phyloP scores from a whole-genome alignment of 2,797 vertebrate species.

The Arrhamphus sclerolepis region DNA sequence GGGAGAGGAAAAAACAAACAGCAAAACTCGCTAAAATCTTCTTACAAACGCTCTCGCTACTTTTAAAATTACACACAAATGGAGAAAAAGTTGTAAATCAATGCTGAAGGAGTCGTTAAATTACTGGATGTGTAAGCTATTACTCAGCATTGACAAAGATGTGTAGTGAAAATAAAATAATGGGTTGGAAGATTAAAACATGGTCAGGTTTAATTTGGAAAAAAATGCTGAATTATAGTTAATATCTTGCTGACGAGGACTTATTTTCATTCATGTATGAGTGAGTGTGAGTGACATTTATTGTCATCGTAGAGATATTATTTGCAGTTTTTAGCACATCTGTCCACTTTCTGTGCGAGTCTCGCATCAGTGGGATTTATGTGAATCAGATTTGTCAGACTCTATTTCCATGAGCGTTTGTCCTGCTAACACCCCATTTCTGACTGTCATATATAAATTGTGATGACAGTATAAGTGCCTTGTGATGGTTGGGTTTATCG shows the following conservation, averaged over 20 bases:
- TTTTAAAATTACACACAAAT: conserved; percentile 39
- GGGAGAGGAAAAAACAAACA: conserved; percentile 1
- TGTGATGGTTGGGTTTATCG: neutral
- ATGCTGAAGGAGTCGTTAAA: conserved; percentile 24
- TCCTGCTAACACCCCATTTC: conserved; percentile 22
- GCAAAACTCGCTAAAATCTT: conserved; percentile 34
- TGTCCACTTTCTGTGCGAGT: conserved; percentile 28
- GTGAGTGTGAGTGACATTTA: neutral
- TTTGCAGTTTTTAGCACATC: conserved; percentile 26
- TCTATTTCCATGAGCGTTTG: conserved; percentile 12
- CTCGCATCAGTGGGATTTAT: conserved; percentile 24
- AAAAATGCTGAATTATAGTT: conserved; percentile 16
- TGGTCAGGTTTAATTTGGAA: conserved; percentile 45
- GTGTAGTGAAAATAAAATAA: conserved; percentile 31
- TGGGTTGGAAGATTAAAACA: conserved; percentile 39
- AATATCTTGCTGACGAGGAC: conserved; percentile 4
- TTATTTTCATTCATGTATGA: conserved; percentile 33
- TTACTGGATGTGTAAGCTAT: conserved; percentile 24
- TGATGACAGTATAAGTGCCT: conserved; percentile 5
- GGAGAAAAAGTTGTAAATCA: conserved; percentile 42
- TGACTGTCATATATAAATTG: conserved; percentile 10
- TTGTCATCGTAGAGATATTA: conserved; percentile 2
- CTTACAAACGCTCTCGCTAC: conserved; percentile 24
- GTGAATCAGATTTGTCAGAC: conserved; percentile 24
- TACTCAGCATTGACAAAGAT: conserved; percentile 26